Base-by-base conservation (phyloP, 2,888 invertebrate species). In the Temnothorax unifasciatus region DNA sequence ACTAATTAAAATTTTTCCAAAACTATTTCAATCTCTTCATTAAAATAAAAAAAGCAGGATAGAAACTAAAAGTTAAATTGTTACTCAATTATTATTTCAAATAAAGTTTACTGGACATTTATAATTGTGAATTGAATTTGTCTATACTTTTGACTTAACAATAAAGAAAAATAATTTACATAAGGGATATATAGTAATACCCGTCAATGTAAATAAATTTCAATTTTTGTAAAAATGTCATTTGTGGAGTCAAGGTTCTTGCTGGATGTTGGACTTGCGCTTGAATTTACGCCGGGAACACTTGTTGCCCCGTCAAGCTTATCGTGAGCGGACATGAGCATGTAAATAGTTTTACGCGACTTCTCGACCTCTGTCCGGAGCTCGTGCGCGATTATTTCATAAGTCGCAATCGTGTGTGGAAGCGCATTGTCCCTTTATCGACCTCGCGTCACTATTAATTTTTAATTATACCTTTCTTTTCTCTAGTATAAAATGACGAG, bases 241-340 rank as follows among this genome's bases (percentile, higher is more conserved):
- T 38, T 66, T 66, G 29, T 29, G 13, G 15, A 64, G 64, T 54
- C 54, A 38, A 76, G 50, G 38, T 38, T 64, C 5, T 34, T 6
- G 34, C 34, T 64, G 34, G 18, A 75, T 6, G 11, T 68, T 44
- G 77, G 54, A 34, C 44, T 77, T 77, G 54, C 34, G 34, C 68
- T 64, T 76, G 75, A 50, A 76, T 21, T 76, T 76, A 50, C 29
- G 81, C 85, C 77, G 66, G 75, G 75, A 87, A 86, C 91, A 90
- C 90, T 90, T 90, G 90, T 90, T 90, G 90, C 91, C 90, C 84
- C 71, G 47, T 69, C 66, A 75, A 75, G 82, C 52, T 85, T 63
- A 83, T 84, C 90, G 90, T 89, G 90, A 88, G 88, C 88, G 87
- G 90, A 86, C 86, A 89, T 83, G 57, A 29, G 85, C 86, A 85